Conservation (phyloP, 2,113 vertebrate species). For the Forbesichthys agassizii region DNA sequence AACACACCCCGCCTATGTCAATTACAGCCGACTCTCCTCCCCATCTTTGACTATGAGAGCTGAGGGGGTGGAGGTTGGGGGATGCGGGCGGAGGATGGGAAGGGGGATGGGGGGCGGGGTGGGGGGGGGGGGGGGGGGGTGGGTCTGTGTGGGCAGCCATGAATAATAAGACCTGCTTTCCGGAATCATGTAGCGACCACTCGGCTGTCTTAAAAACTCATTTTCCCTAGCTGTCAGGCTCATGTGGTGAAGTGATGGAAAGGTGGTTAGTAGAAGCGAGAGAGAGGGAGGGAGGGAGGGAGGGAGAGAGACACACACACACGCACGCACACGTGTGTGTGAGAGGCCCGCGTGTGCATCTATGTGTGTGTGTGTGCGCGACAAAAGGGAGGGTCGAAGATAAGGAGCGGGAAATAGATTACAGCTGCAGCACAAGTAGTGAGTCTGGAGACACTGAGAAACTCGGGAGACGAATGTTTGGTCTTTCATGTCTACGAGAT, state of each 20-base stretch:
- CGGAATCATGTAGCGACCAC: conserved; percentile 38
- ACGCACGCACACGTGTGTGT: background rate
- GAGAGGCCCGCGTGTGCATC: background rate
- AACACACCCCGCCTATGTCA: conserved; percentile 36
- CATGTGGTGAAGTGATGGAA: conserved; percentile 46
- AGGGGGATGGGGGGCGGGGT: background rate
- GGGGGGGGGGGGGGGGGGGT: too few relatives aligned
- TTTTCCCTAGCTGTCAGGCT: conserved; percentile 59
- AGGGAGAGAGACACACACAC: background rate
- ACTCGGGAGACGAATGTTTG: too few relatives aligned
- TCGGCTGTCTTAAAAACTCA: conserved; percentile 51
- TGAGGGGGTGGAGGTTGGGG: background rate
- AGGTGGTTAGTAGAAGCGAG: conserved; percentile 25
- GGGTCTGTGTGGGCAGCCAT: conserved; percentile 33
- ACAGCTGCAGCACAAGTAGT: too few relatives aligned
- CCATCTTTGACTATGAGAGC: conserved; percentile 31
- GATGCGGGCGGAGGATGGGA: conserved; percentile 29
- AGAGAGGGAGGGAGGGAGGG: background rate
- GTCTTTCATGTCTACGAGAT: too few relatives aligned
- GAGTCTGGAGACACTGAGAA: background rate
- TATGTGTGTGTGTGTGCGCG: background rate
- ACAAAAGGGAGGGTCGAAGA: background rate
- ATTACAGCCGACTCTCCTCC: conserved; percentile 47
- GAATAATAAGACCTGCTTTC: conserved; percentile 66
- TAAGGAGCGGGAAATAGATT: background rate